Base-by-base conservation (phyloP, 1,140 invertebrate species). In the Orius insidiosus region DNA sequence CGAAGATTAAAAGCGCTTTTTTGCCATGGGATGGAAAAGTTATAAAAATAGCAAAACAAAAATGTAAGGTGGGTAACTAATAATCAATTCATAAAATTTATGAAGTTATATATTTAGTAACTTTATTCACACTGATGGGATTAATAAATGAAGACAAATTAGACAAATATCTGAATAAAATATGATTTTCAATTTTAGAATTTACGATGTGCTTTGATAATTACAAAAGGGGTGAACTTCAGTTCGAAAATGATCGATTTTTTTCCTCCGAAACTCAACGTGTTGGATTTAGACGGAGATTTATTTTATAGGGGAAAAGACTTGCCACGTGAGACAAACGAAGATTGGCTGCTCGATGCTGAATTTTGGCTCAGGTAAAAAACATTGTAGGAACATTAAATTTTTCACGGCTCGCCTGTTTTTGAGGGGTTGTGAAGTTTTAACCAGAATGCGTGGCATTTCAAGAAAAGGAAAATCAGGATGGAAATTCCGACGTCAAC, bases 281-380 rank as follows among this genome's bases (percentile, higher is more conserved):
- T 38, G 1, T n/a, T 54, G 1, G 53, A 54, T 31, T 39, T 52
- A 19, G 42, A 52, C 31, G 53, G 53, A 11, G 53, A 54, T 18
- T 43, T 54, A 9, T 48, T 48, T 24, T 46, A 46, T 38, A 40
- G 36, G 16, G 53, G 53, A 30, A 39, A 32, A 5, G 14, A 5
- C 9, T 15, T 33, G 14, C 45, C 48, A 1, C 45, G 11, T 3
- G 19, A 15, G 8, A 9, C 34, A 5, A n/a, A 50, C 9, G 32
- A 45, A 1, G 30, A 34, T 5, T 54, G 53, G 53, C 45, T 54
- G 1, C 24, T 42, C 13, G 48, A 54, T 24, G 47, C 51, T n/a
- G 51, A 54, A 31, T 19, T 18, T 7, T 43, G 36, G 36, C 16
- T 49, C 19, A 52, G 45, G 51, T 52, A 41, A 11, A 33, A 33